Percentiles rank a stretch among this genome's conserved stretches.
phyloP scores from a whole-genome alignment of 2,888 invertebrate genomes.

The Drosophila cracens region DNA sequence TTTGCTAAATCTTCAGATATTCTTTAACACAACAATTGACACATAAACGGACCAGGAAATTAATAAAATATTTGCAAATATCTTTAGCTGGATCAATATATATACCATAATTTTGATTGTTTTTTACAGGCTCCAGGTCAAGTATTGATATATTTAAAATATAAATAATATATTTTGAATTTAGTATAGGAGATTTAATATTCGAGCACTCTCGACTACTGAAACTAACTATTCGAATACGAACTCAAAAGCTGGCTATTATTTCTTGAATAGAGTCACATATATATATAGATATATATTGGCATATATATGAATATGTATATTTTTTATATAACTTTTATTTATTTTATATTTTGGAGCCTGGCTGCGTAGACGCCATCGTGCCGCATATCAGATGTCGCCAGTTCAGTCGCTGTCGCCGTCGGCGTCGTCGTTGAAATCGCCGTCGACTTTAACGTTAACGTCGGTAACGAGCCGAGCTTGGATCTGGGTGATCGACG shows the following conservation, averaged over 20 bases:
- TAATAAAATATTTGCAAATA: not conserved
- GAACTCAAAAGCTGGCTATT: not conserved
- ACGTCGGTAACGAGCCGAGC: conserved; percentile 12
- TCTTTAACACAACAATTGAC: not conserved
- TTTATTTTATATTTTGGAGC: conserved; percentile 16
- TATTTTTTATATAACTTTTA: not conserved
- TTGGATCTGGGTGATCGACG: conserved; percentile 35
- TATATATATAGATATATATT: not conserved
- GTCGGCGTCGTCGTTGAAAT: not conserved
- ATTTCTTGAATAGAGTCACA: not conserved
- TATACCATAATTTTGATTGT: not conserved
- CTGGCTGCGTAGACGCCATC: not conserved
- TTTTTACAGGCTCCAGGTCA: not conserved
- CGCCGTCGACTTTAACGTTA: not conserved
- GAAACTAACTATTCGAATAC: not conserved
- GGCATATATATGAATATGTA: not conserved
- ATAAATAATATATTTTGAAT: not conserved
- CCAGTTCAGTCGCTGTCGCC: not conserved
- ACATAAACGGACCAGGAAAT: not conserved
- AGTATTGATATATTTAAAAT: not conserved
- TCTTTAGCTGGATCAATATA: not conserved
- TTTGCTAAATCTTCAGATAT: not conserved
- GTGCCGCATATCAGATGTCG: conserved; percentile 22
- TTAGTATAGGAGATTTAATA: not conserved
- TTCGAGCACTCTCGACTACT: not conserved